Evolutionary conservation across 2,797 vertebrate genomes (phyloP).

Genomic region (Aphelocoma californica): DNA sequence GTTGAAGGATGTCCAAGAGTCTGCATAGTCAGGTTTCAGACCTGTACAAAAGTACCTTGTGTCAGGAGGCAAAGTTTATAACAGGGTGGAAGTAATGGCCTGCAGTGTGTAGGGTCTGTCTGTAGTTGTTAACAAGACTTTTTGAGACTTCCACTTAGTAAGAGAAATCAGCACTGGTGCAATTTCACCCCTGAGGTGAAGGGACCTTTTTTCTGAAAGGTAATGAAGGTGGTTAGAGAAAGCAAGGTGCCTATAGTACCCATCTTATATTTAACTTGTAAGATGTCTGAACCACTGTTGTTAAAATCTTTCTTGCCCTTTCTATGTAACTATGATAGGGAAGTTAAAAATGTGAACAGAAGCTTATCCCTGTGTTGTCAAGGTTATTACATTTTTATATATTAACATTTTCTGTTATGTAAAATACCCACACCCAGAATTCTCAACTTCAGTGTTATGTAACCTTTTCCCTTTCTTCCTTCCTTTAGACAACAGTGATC

Average conservation of each 20-base stretch:
- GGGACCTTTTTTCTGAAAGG: background rate
- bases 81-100: background rate
- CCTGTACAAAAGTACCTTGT: background rate
- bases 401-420: background rate
- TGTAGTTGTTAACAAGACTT: background rate
- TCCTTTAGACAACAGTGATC: conserved; percentile 92
- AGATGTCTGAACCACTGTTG: background rate
- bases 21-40: background rate
- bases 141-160: background rate
- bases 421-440: background rate
- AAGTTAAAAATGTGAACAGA: background rate
- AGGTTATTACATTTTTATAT: background rate
- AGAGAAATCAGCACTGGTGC: background rate
- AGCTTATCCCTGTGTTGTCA: background rate
- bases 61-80: background rate
- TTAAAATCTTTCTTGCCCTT: background rate
- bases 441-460: background rate
- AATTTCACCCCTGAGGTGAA: background rate
- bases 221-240: background rate
- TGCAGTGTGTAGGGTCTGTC: background rate
- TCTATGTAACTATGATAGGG: background rate
- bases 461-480: background rate
- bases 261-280: background rate
- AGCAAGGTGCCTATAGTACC: background rate
- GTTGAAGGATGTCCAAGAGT: background rate